Base-by-base conservation (phyloP, 37 sponge, comb jelly and placozoan genomes). In the Ianthella basta region DNA sequence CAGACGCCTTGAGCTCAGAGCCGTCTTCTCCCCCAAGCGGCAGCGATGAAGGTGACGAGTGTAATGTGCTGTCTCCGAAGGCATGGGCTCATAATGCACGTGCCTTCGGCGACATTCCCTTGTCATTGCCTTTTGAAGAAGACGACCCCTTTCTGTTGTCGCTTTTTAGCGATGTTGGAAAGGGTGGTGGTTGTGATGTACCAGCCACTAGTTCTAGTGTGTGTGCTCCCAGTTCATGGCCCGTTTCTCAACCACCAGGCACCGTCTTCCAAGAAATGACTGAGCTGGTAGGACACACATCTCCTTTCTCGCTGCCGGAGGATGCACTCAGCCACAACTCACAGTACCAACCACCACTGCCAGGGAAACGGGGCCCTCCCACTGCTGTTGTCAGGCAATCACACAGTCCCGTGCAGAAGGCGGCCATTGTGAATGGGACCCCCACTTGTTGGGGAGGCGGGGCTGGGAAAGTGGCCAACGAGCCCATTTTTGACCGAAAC, bases 401-500 rank as follows among this genome's bases (percentile, higher is more conserved):
- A n/a, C n/a, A n/a, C n/a, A n/a, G n/a, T 44, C 50, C 50, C 50
- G 8, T 44, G 50, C 50, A 44, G 50, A 44, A 44, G 50, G 8
- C 50, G 8, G 50, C 50, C 50, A 44, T 44, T 44, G 50, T 8
- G 8, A 44, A 44, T 44, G 50, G 50, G 3, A 44, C 50, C 8
- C 50, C 50, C 50, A 44, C 29, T 69, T 69, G 32, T 69, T 35
- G 34, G 70, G 29, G 70, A 69, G 33, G 70, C 50, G 50, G 50
- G 8, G 34, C 18, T 69, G 70, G 25, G 54, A 38, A 19, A 44
- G 54, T 15, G 20, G 78, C 24, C 24, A 50, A 21, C 38, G 78
- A 75, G 10, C 54, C 53, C 25, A n/a, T 50, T 24, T 40, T 36
- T 40, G 67, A 83, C 34, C 41, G 83, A 57, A 93, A 82, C 61